Conservation (phyloP, 2,888 invertebrate species). For the Lasioglossum leucozonium region DNA sequence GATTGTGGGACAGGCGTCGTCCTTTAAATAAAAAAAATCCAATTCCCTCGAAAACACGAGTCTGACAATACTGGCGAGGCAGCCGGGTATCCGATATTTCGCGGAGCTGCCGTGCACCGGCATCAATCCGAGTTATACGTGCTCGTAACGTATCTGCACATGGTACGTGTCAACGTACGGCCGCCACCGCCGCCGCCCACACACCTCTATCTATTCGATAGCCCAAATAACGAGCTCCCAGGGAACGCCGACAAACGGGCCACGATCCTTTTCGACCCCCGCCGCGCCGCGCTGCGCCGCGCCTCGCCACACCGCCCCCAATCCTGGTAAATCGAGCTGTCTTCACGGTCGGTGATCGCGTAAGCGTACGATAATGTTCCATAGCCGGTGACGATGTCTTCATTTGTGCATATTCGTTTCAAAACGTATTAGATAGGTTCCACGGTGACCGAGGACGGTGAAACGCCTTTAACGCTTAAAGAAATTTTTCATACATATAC, state of each 20-base stretch:
- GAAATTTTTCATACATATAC: too few relatives aligned
- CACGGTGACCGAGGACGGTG: not conserved
- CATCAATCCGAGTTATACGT: constrained; percentile 74
- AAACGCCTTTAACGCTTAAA: not conserved
- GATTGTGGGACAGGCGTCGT: constrained; percentile 57
- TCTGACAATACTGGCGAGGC: constrained; percentile 70
- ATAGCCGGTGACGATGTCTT: not conserved
- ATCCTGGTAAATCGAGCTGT: constrained; percentile 47
- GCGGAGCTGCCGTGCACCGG: constrained; percentile 57
- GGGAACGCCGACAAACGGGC: constrained; percentile 60
- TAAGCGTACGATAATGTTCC: constrained; percentile 21
- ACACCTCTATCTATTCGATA: constrained; percentile 64
- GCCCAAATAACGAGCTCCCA: constrained; percentile 71
- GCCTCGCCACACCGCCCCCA: not conserved
- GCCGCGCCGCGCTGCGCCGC: not conserved
- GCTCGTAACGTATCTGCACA: constrained; percentile 66
- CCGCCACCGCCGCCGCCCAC: constrained; percentile 25
- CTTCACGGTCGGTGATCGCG: constrained; percentile 30
- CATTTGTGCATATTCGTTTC: not conserved
- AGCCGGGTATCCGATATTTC: constrained; percentile 70
- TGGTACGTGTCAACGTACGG: constrained; percentile 22
- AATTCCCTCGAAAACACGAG: constrained; percentile 73
- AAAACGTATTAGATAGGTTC: not conserved
- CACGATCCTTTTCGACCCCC: constrained; percentile 58
- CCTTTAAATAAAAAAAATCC: constrained; percentile 71